A percentile compares a stretch with the other conserved stretches of the same genome.
phyloP scores from a whole-genome alignment of 1,140 invertebrate genomes.

The Eueides isabella region DNA sequence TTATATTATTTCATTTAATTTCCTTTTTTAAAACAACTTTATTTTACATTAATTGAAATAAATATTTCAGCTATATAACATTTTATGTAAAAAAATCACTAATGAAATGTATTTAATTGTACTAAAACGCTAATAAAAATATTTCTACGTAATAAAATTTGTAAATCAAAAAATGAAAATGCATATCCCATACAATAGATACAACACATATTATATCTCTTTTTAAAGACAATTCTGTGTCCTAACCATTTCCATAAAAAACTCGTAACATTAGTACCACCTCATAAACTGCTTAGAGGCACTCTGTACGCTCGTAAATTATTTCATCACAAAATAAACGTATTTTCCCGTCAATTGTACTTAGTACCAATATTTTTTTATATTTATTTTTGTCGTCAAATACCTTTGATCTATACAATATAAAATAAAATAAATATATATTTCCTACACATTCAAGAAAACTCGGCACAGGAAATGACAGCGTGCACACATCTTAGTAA shows the following conservation, averaged over 20 bases:
- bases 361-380: neutral
- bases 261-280: slow-evolving; percentile 25
- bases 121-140: neutral
- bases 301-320: slow-evolving; percentile 31
- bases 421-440: no score
- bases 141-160: neutral
- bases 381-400: neutral
- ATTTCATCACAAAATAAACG: slow-evolving; percentile 28
- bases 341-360: slow-evolving; percentile 30
- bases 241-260: slow-evolving; percentile 29
- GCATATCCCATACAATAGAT: no score
- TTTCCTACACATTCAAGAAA: no score
- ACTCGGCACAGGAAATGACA: no score
- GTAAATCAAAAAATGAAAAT: neutral
- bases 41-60: no score
- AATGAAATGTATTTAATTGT: neutral
- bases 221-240: neutral
- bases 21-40: no score
- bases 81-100: no score
- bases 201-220: slow-evolving; percentile 8
- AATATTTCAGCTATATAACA: no score
- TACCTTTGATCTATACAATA: no score
- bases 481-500: no score
- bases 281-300: slow-evolving; percentile 29
- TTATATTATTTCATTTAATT: no score